A percentile compares a stretch with the other conserved stretches of the same genome.
phyloP scores from a whole-genome alignment of 2,113 vertebrate species.

The Pampusana beccarii region DNA sequence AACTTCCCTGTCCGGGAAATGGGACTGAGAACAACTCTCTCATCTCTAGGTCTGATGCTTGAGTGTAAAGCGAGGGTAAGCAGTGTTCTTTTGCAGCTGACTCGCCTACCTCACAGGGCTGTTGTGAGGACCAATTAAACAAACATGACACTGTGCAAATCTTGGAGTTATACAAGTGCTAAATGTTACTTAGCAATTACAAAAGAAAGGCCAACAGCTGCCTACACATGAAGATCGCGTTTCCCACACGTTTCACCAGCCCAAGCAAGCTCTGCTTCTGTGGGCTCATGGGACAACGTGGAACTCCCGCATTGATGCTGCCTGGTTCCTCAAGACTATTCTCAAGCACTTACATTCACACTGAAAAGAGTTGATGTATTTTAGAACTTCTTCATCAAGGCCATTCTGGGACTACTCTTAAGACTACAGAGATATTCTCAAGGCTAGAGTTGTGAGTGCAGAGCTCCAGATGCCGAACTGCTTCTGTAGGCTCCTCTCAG shows the following conservation, averaged over 20 bases:
- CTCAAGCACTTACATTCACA: background rate
- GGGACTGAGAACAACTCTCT: background rate
- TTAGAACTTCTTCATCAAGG: background rate
- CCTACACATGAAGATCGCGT: background rate
- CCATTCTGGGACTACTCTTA: background rate
- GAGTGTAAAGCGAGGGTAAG: background rate
- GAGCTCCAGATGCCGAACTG: background rate
- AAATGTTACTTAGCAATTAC: background rate
- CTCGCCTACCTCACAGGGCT: slow-evolving; percentile 57
- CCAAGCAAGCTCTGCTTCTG: background rate
- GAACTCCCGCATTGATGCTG: background rate
- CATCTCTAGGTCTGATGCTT: background rate
- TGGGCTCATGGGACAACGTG: background rate
- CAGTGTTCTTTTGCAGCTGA: background rate
- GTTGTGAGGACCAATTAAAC: slow-evolving; percentile 66
- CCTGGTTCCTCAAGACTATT: background rate
- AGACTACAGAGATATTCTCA: background rate
- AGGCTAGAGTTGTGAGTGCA: background rate
- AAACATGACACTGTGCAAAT: background rate
- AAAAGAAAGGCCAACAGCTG: background rate
- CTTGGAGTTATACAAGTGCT: background rate
- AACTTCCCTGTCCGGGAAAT: background rate
- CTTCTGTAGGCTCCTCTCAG: background rate
- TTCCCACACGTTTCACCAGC: background rate
- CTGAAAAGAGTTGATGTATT: background rate